phyloP scores from a whole-genome alignment of 2,113 vertebrate genomes.

The Myrmecophaga tridactyla region DNA sequence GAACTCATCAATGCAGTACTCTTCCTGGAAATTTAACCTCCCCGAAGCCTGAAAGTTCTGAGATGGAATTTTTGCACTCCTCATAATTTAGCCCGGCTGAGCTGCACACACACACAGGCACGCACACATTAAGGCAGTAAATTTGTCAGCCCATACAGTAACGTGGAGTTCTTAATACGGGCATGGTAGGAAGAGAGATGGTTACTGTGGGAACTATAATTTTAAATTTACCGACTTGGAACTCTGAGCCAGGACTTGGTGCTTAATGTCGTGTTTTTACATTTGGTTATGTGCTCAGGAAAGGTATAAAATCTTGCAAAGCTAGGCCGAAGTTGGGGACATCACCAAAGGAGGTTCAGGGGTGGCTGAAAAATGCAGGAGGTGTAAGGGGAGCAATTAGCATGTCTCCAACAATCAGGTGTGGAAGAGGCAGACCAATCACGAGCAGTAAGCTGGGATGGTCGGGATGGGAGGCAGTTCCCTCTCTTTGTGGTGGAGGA shows the following conservation, averaged over 20 bases:
- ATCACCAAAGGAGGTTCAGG: not conserved
- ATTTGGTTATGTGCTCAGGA: not conserved
- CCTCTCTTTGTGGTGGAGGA: not conserved
- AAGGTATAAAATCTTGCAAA: not conserved
- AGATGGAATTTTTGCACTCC: constrained; percentile 57
- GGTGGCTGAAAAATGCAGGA: not conserved
- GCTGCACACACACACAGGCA: not conserved
- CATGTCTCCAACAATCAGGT: too few relatives aligned
- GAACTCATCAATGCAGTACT: not conserved
- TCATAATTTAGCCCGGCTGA: constrained; percentile 62
- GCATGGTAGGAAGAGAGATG: constrained; percentile 61
- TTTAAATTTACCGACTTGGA: constrained; percentile 72
- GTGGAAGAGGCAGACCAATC: too few relatives aligned
- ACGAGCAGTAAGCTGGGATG: too few relatives aligned
- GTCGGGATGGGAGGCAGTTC: not conserved
- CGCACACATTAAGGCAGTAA: constrained; percentile 51
- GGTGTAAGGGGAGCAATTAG: too few relatives aligned
- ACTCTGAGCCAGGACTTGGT: constrained; percentile 51
- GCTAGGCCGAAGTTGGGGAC: not conserved
- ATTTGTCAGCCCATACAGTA: constrained; percentile 69
- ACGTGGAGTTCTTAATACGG: constrained; percentile 48
- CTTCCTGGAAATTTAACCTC: constrained; percentile 52
- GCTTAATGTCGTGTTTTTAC: constrained; percentile 39
- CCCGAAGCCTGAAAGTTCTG: constrained; percentile 55
- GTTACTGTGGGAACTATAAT: constrained; percentile 66